Conservation (phyloP, 2,113 vertebrate genomes). For the Tachysurus fulvidraco region DNA sequence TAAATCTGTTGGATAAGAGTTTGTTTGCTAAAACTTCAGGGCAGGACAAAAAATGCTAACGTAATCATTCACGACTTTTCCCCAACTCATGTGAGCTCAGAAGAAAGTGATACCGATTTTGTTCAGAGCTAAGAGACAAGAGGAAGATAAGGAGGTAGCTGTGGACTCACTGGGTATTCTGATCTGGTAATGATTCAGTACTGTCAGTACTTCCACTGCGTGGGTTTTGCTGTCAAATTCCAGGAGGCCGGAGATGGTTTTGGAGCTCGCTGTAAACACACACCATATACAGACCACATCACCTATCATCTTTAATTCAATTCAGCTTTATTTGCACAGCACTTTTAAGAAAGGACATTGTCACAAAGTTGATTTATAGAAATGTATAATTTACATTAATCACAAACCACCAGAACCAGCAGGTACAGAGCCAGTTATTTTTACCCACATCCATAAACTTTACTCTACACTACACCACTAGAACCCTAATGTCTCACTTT, state of each 20-base stretch:
- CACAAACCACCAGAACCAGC: too few species aligned
- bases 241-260: constrained; percentile 91
- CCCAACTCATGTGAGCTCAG: background rate
- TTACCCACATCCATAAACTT: too few species aligned
- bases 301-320: background rate
- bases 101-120: background rate
- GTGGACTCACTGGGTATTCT: constrained; percentile 91
- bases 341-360: too few species aligned
- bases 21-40: background rate
- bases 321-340: too few species aligned
- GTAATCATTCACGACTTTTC: too few species aligned
- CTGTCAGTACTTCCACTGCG: constrained; percentile 93
- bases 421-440: too few species aligned
- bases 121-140: background rate
- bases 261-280: constrained; percentile 82
- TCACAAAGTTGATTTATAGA: too few species aligned
- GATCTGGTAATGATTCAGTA: constrained; percentile 97
- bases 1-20: background rate
- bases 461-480: too few species aligned
- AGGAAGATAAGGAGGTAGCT: background rate
- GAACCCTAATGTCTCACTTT: too few species aligned
- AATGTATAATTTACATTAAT: too few species aligned
- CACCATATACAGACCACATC: background rate
- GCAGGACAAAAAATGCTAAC: background rate
- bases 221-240: constrained; percentile 96